Base-by-base conservation (phyloP, 2,797 vertebrate genomes). In the Austrolebias charrua region DNA sequence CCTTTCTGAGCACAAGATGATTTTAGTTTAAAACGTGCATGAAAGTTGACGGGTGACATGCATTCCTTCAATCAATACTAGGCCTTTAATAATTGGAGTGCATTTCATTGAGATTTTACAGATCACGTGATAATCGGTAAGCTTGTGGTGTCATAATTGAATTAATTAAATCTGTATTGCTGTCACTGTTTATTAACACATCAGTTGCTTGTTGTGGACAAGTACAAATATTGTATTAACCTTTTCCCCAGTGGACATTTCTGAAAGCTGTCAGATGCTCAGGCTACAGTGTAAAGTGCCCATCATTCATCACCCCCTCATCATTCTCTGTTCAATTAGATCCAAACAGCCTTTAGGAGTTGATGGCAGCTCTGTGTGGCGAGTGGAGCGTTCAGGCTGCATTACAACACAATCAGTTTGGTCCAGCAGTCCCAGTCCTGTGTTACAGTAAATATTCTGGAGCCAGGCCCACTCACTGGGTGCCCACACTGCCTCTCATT, bases 241-340 rank as follows among this genome's bases (percentile, higher is more conserved):
- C 38, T 24, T 62, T 71, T 75, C 56, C 60, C 75, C 71, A 40
- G 18, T 7, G 67, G 84, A 63, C 74, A 73, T n/a, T 6, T 73
- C 63, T 81, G 60, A 85, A 78, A 79, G 73, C 82, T 80, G 84
- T 86, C 80, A 85, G 86, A 81, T 73, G 73, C 75, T 69, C 81
- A 69, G 66, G 66, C 69, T 12, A 55, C 72, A 15, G 47, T 85
- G 69, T 82, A 68, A 89, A 86, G 75, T 79, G 76, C 63, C 73
- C 56, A 80, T 85, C 85, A 79, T 89, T 84, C 59, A 71, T 90
- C 84, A 85, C 66, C 81, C 82, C 56, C 73, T 84, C 85, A 80
- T 88, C 81, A 75, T 84, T 89, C 88, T 88, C 84, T 85, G 86
- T 86, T 85, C 85, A 90, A 85, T 90, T 88, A 84, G 82, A 83